Base-by-base conservation (phyloP, 2,113 vertebrate species). In the Danionella cerebrum region DNA sequence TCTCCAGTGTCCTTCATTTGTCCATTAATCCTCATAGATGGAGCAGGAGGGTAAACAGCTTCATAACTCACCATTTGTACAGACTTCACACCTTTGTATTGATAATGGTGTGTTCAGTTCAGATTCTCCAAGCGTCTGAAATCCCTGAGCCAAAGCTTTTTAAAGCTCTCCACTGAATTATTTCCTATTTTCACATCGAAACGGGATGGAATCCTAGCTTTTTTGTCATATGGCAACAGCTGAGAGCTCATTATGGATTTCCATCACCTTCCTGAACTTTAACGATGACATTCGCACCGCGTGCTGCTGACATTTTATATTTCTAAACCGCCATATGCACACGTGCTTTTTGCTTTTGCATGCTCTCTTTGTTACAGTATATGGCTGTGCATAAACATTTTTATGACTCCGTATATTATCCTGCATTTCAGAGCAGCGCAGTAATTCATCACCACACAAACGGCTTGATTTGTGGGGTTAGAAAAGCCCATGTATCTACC, bases 71-170 rank as follows among this genome's bases (percentile, higher is more conserved):
- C 13, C 29, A 5, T 52, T 52, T 52, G 48, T 33, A 11, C 19
- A 29, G 35, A 4, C 41, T 39, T 59, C 24, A 29, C 22, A 6
- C 38, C 16, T 25, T 62, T 36, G 12, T 35, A 60, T 71, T 80
- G 74, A 76, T 77, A 74, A 70, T 41, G 57, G 58, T 78, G 60
- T 69, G 31, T 71, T 33, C 50, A 64, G 71, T 50, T 69, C 71
- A 68, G 69, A 78, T 57, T 57, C 57, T 74, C 57, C 72, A 73
- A 81, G 75, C 59, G 65, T 77, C 67, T 70, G 73, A 83, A 76
- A 78, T 65, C 35, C 65, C n/a, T n/a, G n/a, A 75, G 58, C 72
- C 79, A 75, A 76, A 84, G 81, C 76, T 72, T 69, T 81, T 80
- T 81, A 75, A 71, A 45, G 71, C 78, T 72, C 77, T 39, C 70